Evolutionary conservation across 1,140 invertebrate species (phyloP).

Genomic region (Cherax quadricarinatus): DNA sequence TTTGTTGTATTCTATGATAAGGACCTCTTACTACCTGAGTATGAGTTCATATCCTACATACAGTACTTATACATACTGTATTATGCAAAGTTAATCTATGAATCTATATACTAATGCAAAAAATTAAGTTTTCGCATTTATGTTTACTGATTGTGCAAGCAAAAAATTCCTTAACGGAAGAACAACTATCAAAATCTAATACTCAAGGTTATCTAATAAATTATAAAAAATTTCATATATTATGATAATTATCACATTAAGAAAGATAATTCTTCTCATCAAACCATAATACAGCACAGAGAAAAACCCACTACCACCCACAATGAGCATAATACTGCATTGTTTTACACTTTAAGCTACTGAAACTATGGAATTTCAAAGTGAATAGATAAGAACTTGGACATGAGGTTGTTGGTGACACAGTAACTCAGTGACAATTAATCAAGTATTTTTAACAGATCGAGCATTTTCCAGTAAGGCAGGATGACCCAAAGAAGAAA

Average conservation of each 20-base stretch:
- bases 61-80: background rate
- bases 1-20: background rate
- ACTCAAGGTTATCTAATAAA: background rate
- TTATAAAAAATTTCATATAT: background rate
- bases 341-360: background rate
- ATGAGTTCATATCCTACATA: background rate
- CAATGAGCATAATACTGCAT: background rate
- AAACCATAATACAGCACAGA: background rate
- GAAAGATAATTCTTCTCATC: background rate
- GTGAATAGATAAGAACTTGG: background rate
- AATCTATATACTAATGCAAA: background rate
- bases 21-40: background rate
- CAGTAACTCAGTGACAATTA: background rate
- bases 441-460: background rate
- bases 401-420: background rate
- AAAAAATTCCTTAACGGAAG: background rate
- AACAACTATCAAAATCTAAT: constrained; percentile 1
- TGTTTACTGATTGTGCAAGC: background rate
- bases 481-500: too few species aligned
- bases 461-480: too few species aligned
- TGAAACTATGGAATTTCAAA: background rate
- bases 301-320: background rate
- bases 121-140: background rate
- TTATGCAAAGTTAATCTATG: background rate
- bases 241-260: background rate